phyloP scores from a whole-genome alignment of 2,797 vertebrate genomes.

The Periparus ater region DNA sequence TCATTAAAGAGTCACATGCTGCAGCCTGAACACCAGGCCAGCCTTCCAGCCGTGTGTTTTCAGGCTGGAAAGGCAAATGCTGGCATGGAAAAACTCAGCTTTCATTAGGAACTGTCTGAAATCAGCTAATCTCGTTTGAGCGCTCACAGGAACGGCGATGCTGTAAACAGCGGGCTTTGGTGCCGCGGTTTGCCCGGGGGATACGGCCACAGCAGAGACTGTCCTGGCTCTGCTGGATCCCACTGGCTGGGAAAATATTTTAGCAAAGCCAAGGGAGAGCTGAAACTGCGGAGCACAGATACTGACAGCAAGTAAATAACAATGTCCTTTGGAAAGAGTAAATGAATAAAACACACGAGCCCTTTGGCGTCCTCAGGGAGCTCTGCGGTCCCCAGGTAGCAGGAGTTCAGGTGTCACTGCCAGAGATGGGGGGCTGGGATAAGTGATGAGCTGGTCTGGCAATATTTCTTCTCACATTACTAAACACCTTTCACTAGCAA shows the following conservation, averaged over 20 bases:
- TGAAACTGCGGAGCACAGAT: not conserved
- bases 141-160: not conserved
- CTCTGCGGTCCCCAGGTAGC: not conserved
- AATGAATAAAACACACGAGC: not conserved
- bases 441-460: not conserved
- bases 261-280: not conserved
- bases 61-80: constrained; percentile 28
- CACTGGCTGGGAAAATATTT: not conserved
- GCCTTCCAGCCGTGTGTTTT: constrained; percentile 43
- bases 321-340: not conserved
- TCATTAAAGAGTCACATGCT: constrained; percentile 65
- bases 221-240: not conserved
- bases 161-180: not conserved
- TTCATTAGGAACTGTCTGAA: constrained; percentile 42
- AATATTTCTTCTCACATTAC: not conserved
- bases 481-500: not conserved
- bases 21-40: constrained; percentile 24
- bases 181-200: not conserved
- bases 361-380: not conserved
- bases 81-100: constrained; percentile 46
- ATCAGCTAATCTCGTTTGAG: constrained; percentile 3
- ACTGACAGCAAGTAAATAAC: not conserved
- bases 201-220: not conserved
- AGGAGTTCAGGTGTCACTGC: not conserved
- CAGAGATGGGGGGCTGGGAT: not conserved